Evolutionary conservation across 2,888 invertebrate species (phyloP).

Genomic region (Drosophila testacea): DNA sequence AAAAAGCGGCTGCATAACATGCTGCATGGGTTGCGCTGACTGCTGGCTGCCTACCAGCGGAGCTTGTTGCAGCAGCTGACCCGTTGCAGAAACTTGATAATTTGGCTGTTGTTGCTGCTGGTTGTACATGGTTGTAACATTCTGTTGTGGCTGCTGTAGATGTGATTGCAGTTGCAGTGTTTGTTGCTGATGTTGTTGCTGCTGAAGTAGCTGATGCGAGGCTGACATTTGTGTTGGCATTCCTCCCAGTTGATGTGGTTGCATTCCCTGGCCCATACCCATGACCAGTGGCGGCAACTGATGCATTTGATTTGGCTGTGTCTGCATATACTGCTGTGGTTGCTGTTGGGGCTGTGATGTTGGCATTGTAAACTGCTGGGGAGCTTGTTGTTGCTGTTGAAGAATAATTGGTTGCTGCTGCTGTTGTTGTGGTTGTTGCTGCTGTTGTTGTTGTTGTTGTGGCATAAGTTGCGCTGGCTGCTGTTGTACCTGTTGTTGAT

Average conservation of each 20-base stretch:
- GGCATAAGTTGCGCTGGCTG: slow-evolving; percentile 42
- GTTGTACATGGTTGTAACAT: slow-evolving; percentile 56
- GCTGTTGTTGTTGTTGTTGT: slow-evolving; percentile 29
- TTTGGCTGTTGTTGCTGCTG: slow-evolving; percentile 60
- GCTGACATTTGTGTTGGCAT: slow-evolving; percentile 39
- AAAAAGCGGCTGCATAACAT: slow-evolving; percentile 69
- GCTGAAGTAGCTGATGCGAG: slow-evolving; percentile 60
- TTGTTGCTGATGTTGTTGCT: slow-evolving; percentile 63
- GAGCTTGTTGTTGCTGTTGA: slow-evolving; percentile 52
- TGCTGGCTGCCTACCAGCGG: slow-evolving; percentile 63
- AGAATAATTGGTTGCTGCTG: slow-evolving; percentile 47
- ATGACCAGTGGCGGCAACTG: slow-evolving; percentile 62
- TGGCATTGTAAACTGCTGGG: slow-evolving; percentile 60
- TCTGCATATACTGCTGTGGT: slow-evolving; percentile 59
- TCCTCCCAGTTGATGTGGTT: slow-evolving; percentile 53
- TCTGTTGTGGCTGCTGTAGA: slow-evolving; percentile 58
- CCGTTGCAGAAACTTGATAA: slow-evolving; percentile 59
- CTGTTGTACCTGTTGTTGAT: slow-evolving; percentile 57
- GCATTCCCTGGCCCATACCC: slow-evolving; percentile 52
- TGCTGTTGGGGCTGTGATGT: slow-evolving; percentile 60
- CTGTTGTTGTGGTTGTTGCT: slow-evolving; percentile 32
- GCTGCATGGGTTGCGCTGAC: slow-evolving; percentile 63
- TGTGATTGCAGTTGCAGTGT: slow-evolving; percentile 54
- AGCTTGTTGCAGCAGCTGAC: slow-evolving; percentile 67
- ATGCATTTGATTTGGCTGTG: slow-evolving; percentile 69